A percentile compares a stretch with the other conserved stretches of the same genome.
Conservation (phyloP, 1,140 invertebrate species). For the Scaptomyza graminum region DNA sequence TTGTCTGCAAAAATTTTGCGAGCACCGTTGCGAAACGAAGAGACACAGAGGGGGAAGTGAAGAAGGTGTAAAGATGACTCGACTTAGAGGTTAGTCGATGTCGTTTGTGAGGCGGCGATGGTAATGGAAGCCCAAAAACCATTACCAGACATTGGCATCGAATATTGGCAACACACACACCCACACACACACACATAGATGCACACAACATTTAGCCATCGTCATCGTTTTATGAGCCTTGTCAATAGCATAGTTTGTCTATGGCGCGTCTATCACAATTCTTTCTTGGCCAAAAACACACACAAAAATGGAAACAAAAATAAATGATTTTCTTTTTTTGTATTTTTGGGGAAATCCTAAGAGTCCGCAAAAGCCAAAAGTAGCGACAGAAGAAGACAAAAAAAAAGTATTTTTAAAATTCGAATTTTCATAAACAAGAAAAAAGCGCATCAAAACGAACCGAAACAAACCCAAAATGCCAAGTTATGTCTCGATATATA, state of each 20-base stretch:
- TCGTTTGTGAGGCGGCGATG: not conserved
- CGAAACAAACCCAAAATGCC: slow-evolving; percentile 7
- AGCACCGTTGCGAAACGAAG: slow-evolving; percentile 60
- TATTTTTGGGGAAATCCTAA: slow-evolving; percentile 63
- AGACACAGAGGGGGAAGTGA: not conserved
- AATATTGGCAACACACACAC: slow-evolving; percentile 8
- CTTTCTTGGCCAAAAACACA: slow-evolving; percentile 31
- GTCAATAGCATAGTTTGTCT: slow-evolving; percentile 50
- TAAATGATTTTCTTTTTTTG: slow-evolving; percentile 16
- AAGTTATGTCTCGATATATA: slow-evolving; percentile 12
- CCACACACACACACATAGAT: too few species aligned
- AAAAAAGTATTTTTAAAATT: slow-evolving; percentile 32
- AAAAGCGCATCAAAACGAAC: slow-evolving; percentile 12
- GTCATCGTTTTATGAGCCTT: slow-evolving; percentile 46
- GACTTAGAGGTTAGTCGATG: not conserved
- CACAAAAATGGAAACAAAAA: slow-evolving; percentile 70
- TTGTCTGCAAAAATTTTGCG: slow-evolving; percentile 74
- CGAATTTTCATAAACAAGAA: not conserved
- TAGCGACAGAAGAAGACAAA: too few species aligned
- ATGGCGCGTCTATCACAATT: slow-evolving; percentile 65
- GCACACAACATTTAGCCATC: not conserved
- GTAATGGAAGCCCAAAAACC: slow-evolving; percentile 72
- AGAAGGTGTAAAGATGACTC: slow-evolving; percentile 27
- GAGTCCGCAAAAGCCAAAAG: slow-evolving; percentile 41
- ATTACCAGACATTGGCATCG: slow-evolving; percentile 54